Evolutionary conservation across 2,113 vertebrate species (phyloP).

Genomic region (Chunga burmeisteri): DNA sequence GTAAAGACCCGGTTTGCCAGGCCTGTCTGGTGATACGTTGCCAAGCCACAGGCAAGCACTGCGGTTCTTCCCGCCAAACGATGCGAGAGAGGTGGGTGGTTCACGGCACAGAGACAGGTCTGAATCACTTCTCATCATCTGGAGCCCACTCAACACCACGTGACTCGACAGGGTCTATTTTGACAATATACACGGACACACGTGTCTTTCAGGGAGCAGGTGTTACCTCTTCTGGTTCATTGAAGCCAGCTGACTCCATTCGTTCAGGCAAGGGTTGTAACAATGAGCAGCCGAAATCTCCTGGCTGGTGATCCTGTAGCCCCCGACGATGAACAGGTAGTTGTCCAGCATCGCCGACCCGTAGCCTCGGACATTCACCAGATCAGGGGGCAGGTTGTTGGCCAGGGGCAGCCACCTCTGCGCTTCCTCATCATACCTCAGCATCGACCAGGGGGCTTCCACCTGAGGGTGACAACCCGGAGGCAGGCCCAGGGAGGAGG

Average conservation of each 20-base stretch:
- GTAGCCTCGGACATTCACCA: constrained; percentile 89
- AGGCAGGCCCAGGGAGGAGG: constrained; percentile 63
- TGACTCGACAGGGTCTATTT: neutral
- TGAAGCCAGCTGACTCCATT: constrained; percentile 88
- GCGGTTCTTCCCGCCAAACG: neutral
- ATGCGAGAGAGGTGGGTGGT: neutral
- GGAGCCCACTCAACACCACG: fast-evolving
- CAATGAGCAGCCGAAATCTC: constrained; percentile 91
- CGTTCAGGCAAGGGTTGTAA: constrained; percentile 91
- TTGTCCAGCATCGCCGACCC: constrained; percentile 88
- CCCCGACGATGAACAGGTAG: constrained; percentile 92
- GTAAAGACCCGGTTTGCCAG: neutral
- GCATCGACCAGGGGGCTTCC: constrained; percentile 86
- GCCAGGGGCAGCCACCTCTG: constrained; percentile 86
- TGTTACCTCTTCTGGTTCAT: constrained; percentile 96
- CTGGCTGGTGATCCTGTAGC: constrained; percentile 89
- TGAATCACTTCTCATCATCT: fast-evolving
- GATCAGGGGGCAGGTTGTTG: constrained; percentile 83
- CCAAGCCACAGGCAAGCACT: neutral
- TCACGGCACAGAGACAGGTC: neutral
- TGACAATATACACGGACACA: neutral
- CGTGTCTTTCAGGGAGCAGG: neutral
- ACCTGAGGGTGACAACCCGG: constrained; percentile 54
- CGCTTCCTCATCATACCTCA: constrained; percentile 84
- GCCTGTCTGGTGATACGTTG: neutral